phyloP scores from a whole-genome alignment of 2,797 vertebrate species.

The Alauda arvensis region DNA sequence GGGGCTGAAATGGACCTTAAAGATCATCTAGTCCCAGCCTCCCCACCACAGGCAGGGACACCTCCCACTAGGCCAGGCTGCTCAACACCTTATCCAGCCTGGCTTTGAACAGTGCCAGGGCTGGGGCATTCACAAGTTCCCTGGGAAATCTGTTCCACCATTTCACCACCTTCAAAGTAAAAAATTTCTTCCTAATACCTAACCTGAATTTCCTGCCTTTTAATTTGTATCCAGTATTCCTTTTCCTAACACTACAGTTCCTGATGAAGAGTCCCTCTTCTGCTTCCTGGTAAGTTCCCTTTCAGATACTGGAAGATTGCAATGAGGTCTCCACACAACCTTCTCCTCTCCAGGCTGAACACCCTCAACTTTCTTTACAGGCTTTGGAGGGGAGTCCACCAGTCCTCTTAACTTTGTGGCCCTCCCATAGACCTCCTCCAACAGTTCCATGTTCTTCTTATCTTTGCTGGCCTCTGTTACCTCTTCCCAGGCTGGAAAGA shows the following conservation, averaged over 20 bases:
- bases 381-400: not conserved
- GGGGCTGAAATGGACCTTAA: not conserved
- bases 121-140: not conserved
- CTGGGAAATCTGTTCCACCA: not conserved
- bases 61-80: not conserved
- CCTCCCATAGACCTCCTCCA: not conserved
- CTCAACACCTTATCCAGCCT: not conserved
- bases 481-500: no score
- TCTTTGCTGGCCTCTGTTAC: not conserved
- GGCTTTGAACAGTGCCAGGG: not conserved
- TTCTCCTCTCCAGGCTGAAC: not conserved
- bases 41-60: not conserved
- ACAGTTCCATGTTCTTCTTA: not conserved
- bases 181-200: not conserved
- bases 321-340: not conserved
- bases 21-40: not conserved
- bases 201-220: not conserved
- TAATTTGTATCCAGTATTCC: not conserved
- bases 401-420: not conserved
- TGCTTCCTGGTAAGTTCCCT: not conserved
- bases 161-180: not conserved
- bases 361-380: not conserved
- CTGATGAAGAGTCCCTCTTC: not conserved
- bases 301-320: not conserved
- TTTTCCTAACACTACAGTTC: not conserved